Evolutionary conservation across 2,113 vertebrate genomes (phyloP).

Genomic region (Salvelinus alpinus): DNA sequence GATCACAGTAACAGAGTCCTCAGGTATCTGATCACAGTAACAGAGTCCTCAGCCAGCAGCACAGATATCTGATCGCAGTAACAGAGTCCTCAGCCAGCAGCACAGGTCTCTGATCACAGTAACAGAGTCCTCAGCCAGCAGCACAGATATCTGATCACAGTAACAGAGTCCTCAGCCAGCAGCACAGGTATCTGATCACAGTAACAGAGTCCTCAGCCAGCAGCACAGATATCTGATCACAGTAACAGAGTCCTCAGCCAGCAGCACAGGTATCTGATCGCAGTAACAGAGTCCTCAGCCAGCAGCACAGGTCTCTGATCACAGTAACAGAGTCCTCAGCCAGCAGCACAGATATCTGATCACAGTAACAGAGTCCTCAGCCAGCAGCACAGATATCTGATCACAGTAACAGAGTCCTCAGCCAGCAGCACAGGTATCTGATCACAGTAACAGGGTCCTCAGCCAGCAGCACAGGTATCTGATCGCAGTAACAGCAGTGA

Average conservation of each 20-base stretch:
- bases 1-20: constrained; percentile 26
- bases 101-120: constrained; percentile 14
- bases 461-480: no score
- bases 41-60: no score
- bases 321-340: constrained; percentile 15
- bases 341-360: constrained; percentile 5
- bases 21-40: background rate
- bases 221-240: no score
- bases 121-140: constrained; percentile 22
- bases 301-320: constrained; percentile 5
- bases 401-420: constrained; percentile 25
- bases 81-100: constrained; percentile 21
- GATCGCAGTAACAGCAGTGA: constrained; percentile 25
- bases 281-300: background rate
- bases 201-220: no score
- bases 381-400: no score
- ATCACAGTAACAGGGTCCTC: constrained; percentile 26
- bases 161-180: no score
- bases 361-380: constrained; percentile 21
- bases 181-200: no score
- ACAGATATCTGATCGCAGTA: constrained; percentile 12
- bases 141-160: no score
- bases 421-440: no score
- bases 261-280: no score
- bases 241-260: no score